Percentiles rank a stretch among this genome's conserved stretches.
These are phyloP conservation scores for Columba janthina DNA, from an alignment of 2,113 vertebrate genomes.

Conservation along the genomic window DNA sequence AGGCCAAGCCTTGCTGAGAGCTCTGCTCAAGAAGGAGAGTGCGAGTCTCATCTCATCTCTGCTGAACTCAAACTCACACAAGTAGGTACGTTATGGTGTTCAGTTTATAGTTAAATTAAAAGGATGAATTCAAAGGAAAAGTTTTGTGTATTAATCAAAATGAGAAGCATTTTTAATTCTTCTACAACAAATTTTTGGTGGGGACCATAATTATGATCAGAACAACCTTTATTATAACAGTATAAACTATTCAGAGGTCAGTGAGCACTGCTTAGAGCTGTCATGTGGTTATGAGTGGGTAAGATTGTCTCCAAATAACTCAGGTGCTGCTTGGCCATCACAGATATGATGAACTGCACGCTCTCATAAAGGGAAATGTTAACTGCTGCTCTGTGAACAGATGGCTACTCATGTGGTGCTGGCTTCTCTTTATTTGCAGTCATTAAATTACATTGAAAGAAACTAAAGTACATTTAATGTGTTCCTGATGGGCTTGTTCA, in stretches of 20 bases:
- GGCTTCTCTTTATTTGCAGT: background rate
- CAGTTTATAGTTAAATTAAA: background rate
- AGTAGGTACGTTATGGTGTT: background rate
- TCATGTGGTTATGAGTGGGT: background rate
- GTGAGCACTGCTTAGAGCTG: background rate
- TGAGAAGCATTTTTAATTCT: background rate
- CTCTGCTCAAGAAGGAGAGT: background rate
- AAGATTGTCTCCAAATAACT: background rate
- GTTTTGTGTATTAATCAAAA: background rate
- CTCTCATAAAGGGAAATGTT: background rate
- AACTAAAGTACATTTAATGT: background rate
- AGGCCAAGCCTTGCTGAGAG: background rate
- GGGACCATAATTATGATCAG: background rate
- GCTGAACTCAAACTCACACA: background rate
- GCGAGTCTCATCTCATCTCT: background rate
- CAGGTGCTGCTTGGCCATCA: background rate
- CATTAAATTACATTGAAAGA: background rate
- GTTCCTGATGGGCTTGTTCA: background rate
- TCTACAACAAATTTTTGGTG: background rate
- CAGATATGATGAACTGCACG: background rate
- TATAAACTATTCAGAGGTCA: background rate
- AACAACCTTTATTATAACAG: background rate
- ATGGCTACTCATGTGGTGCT: background rate
- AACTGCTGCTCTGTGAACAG: background rate
- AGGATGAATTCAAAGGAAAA: background rate